phyloP scores from a whole-genome alignment of 1,140 invertebrate species.

The Saccostrea echinata region DNA sequence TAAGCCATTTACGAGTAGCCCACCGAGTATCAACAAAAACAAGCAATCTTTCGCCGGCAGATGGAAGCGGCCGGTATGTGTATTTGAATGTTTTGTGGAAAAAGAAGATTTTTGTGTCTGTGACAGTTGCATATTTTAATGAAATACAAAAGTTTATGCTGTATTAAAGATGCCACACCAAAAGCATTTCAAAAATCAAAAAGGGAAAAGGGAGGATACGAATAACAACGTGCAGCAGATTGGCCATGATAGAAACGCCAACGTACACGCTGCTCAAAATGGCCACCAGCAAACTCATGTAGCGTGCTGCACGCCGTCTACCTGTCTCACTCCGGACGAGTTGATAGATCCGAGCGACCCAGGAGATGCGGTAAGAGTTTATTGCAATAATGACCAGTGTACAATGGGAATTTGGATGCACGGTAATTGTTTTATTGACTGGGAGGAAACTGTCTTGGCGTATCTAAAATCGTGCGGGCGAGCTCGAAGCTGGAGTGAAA shows the following conservation, averaged over 20 bases:
- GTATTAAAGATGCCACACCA: conserved; percentile 73
- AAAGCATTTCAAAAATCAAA: conserved; percentile 69
- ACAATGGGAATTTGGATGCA: conserved; percentile 94
- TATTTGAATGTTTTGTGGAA: conserved; percentile 36
- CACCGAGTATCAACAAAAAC: conserved; percentile 51
- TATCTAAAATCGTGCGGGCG: conserved; percentile 94
- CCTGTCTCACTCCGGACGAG: conserved; percentile 78
- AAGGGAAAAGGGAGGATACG: conserved; percentile 67
- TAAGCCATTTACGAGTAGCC: conserved; percentile 46
- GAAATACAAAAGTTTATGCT: not conserved
- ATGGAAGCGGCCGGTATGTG: conserved; percentile 29
- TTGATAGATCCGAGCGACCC: conserved; percentile 87
- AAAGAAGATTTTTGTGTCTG: not conserved
- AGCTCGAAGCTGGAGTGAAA: conserved; percentile 95
- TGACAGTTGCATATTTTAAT: conserved; percentile 41
- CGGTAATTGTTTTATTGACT: conserved; percentile 94
- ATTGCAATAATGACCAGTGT: conserved; percentile 97
- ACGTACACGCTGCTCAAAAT: conserved; percentile 49
- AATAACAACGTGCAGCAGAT: conserved; percentile 68
- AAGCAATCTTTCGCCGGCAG: conserved; percentile 47
- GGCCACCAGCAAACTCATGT: conserved; percentile 61
- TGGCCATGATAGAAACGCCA: conserved; percentile 21
- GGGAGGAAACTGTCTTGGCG: conserved; percentile 92
- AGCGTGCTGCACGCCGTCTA: conserved; percentile 71
- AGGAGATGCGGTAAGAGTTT: conserved; percentile 89